Conservation (phyloP, 2,888 invertebrate species). For the Idaea straminata region DNA sequence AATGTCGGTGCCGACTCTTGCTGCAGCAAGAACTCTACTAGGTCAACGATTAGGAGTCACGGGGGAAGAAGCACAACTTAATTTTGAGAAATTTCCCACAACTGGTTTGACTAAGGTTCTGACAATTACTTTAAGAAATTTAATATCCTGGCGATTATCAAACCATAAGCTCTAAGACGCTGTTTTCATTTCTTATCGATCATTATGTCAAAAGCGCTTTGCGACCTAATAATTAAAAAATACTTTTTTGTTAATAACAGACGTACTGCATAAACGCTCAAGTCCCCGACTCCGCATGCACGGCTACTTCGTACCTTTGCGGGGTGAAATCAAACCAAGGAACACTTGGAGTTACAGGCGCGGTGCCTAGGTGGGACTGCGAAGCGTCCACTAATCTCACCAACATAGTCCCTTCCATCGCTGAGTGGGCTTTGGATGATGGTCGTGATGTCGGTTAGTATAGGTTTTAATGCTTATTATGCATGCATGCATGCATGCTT, state of each 20-base stretch:
- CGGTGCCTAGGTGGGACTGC: conserved; percentile 81
- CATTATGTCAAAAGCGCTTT: neutral
- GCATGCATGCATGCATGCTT: too few relatives aligned
- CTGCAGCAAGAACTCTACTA: conserved; percentile 79
- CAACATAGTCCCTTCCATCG: conserved; percentile 82
- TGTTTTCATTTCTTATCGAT: neutral
- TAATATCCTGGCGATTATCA: neutral
- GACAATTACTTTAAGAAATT: neutral
- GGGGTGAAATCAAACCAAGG: conserved; percentile 83
- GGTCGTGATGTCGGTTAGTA: conserved; percentile 49
- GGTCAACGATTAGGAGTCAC: conserved; percentile 73
- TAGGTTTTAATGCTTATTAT: neutral
- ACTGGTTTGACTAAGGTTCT: conserved; percentile 58
- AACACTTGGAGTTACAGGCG: conserved; percentile 83
- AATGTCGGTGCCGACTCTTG: conserved; percentile 85
- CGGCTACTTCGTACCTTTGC: conserved; percentile 83
- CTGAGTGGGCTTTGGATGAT: conserved; percentile 80
- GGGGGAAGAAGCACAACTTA: conserved; percentile 80
- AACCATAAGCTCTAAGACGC: neutral
- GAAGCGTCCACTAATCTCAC: conserved; percentile 66
- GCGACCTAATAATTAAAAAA: neutral
- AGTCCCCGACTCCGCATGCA: conserved; percentile 85
- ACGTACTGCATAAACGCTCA: conserved; percentile 81
- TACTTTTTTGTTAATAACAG: conserved; percentile 36
- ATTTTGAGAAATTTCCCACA: conserved; percentile 82